These are phyloP conservation scores for Echinops telfairi DNA, from an alignment of 2,113 vertebrate genomes.

Conservation along the genomic window DNA sequence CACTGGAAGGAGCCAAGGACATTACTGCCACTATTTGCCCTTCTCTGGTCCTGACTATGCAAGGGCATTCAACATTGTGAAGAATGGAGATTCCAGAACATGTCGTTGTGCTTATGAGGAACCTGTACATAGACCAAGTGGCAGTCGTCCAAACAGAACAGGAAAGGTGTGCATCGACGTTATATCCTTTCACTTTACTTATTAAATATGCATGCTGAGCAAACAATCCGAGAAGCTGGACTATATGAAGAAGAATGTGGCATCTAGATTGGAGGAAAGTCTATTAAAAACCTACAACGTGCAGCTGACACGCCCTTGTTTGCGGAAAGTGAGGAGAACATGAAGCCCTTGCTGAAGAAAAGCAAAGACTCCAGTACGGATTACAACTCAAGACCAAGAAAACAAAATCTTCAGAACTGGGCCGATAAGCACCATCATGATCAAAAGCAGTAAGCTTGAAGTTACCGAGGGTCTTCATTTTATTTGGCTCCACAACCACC, in stretches of 20 bases:
- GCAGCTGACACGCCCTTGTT: not conserved
- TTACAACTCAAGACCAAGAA: not conserved
- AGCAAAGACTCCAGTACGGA: not conserved
- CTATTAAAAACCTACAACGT: not conserved
- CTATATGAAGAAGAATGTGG: not conserved
- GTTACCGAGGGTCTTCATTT: no score
- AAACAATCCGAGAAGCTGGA: not conserved
- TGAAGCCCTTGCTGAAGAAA: not conserved
- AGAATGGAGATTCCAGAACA: not conserved
- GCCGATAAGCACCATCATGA: not conserved
- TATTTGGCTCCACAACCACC: no score
- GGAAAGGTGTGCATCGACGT: not conserved
- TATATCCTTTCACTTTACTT: not conserved
- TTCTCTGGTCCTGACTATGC: not conserved
- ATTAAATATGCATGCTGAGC: not conserved
- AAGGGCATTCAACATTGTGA: not conserved
- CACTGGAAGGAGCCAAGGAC: conserved; percentile 34
- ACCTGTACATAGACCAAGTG: not conserved
- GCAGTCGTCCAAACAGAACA: not conserved
- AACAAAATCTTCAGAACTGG: not conserved
- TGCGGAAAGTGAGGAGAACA: not conserved
- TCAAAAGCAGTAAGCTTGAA: not conserved
- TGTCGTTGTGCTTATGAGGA: not conserved
- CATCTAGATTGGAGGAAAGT: not conserved
- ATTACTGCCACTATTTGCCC: not conserved